Conservation (phyloP, 2,113 vertebrate species). For the Brienomyrus brachyistius region DNA sequence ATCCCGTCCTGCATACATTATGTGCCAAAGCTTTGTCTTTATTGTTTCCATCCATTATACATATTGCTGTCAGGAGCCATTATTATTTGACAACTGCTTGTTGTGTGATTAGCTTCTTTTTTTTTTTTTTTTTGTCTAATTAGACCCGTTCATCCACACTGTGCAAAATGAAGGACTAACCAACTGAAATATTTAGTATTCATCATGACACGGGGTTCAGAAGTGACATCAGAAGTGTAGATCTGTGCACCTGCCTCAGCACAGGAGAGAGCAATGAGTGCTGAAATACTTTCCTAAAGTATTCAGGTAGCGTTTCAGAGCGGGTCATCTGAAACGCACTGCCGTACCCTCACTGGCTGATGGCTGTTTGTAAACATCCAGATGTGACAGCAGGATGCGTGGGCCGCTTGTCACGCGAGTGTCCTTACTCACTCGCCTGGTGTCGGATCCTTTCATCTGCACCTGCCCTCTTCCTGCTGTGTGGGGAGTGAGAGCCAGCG, state of each 20-base stretch:
- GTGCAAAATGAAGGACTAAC: not conserved
- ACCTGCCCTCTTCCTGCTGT: not conserved
- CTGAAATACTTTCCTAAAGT: not conserved
- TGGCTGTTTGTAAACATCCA: not conserved
- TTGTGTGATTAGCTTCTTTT: not conserved
- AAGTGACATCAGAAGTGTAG: not conserved
- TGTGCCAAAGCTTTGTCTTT: not conserved
- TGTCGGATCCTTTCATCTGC: not conserved
- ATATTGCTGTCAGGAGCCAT: constrained; percentile 11
- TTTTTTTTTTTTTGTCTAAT: not conserved
- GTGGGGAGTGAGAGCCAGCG: not conserved
- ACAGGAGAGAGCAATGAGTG: not conserved
- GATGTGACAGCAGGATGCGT: not conserved
- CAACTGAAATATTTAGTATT: not conserved
- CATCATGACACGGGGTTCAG: not conserved
- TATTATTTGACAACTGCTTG: not conserved
- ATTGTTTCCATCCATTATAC: constrained; percentile 1
- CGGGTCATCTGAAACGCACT: not conserved
- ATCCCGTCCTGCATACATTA: constrained; percentile 10
- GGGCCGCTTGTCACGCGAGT: not conserved
- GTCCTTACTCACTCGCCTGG: not conserved
- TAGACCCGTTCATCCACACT: not conserved
- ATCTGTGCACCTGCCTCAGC: not conserved
- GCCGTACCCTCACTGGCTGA: not conserved
- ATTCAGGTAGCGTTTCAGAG: not conserved